Evolutionary conservation across 2,113 vertebrate genomes (phyloP), one percentile per base, ranked within the genome.

Genomic region (Microcebus griseorufus): DNA sequence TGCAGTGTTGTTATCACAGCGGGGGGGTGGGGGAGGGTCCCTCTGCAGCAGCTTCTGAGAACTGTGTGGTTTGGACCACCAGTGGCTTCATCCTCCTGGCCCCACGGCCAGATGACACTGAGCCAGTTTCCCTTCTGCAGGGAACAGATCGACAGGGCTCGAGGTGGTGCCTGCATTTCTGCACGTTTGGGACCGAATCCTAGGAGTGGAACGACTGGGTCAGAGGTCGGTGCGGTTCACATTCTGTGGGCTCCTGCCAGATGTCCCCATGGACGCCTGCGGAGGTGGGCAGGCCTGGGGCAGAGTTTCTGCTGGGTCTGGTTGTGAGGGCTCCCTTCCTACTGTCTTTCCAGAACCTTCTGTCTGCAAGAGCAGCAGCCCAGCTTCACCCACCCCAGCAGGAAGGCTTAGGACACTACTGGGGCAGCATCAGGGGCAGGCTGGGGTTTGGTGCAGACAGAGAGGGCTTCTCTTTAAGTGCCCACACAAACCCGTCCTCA

Each of bases 11-110:
- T 10, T 42, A 3, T 29, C 58, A 13, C 23, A 1, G 34, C 6
- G 3, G 6, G 75, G 64, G 2, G 1, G 2, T 0, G 4, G 1
- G 58, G 23, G 9, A 17, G 58, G 37, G 93, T 22, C 58, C 58
- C 64, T 45, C 10, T 0, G 18, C 23, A 25, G 85, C 42, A 20
- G 69, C 58, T 67, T n/a, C 23, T 2, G 67, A 73, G 11, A 2
- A 5, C 11, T 0, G 17, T 0, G 12, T 6, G 3, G 1, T 32
- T 8, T 11, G 37, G 69, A 67, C 2, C 5, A 34, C 64, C 64
- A 29, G 25, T 27, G 62, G 62, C 62, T 29, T 64, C 62, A 64
- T 12, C 25, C 11, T 64, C 25, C 60, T 27, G 60, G 27, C 10
- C 60, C 60, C 60, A 27, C 25, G 27, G 67, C 29, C 1, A 23